Evolutionary conservation across 2,113 vertebrate genomes (phyloP), one percentile per base, ranked within the genome.

Genomic region (Corydoras sp.): DNA sequence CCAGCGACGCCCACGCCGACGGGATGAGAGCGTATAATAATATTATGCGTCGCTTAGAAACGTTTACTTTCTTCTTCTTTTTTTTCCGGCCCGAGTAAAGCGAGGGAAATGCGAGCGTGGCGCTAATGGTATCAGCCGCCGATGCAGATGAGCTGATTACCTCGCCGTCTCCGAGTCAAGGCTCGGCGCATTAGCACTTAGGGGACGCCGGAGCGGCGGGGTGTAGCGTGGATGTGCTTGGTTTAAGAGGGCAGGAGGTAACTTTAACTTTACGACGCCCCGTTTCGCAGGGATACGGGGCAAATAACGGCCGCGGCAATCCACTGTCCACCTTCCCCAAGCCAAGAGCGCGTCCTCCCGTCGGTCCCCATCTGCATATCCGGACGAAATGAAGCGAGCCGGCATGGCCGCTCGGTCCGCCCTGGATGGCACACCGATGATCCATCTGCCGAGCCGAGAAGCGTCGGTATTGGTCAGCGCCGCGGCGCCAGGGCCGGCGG

Each of bases 391-490:
- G 10, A 75, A 64, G 72, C 67, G 4, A 67, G 54, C 14, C 60
- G 24, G 63, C 56, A 24, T 24, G 71, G 63, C 8, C n/a, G 11
- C 58, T 32, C 62, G 48, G 35, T 55, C 29, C 53, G n/a, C 10
- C 64, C 49, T 72, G 48, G 35, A 65, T 68, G 51, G 54, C 14
- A 68, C 69, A 75, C 72, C 10, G 65, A 77, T 50, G 66, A 61
- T 73, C 55, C 71, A 61, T 74, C 64, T 62, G 68, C 31, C 29
- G 50, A 54, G 10, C 15, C 18, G 32, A 35, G 32, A 35, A 35
- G 3, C 32, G 32, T 54, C n/a, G 14, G 64, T 62, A 62, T 68
- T 24, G 58, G 64, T 62, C 72, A 54, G 18, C 29, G 65, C 10
- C 14, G n/a, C 35, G 12, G 55, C 14, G 15, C 58, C 13, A 68